These are phyloP conservation scores for Pipistrellus nathusii DNA, from an alignment of 2,797 vertebrate genomes.

Conservation along the genomic window DNA sequence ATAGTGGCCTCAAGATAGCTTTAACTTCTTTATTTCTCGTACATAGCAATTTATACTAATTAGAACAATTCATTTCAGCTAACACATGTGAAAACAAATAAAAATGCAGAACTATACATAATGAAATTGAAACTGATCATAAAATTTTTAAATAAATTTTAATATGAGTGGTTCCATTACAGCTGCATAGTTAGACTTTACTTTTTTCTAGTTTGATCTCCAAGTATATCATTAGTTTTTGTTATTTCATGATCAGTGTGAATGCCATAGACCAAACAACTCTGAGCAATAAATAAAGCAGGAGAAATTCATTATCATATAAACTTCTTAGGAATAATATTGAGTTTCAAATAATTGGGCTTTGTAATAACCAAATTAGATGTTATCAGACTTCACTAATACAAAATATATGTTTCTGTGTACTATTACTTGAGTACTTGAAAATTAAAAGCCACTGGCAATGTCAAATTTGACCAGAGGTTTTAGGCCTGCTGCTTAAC, in stretches of 20 bases:
- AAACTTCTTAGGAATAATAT: constrained; percentile 52
- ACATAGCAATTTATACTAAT: constrained; percentile 76
- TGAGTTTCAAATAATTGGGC: constrained; percentile 48
- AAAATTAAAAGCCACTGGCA: constrained; percentile 18
- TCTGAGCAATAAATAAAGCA: constrained; percentile 64
- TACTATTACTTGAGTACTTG: constrained; percentile 37
- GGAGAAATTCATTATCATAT: constrained; percentile 45
- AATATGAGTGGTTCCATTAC: constrained; percentile 45
- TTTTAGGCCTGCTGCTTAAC: constrained; percentile 41
- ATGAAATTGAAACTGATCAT: constrained; percentile 74
- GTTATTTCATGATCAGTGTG: constrained; percentile 33
- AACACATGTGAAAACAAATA: constrained; percentile 77
- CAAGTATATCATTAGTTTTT: constrained; percentile 42
- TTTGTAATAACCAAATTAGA: constrained; percentile 39
- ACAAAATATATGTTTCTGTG: neutral
- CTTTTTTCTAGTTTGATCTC: constrained; percentile 26
- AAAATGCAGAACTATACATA: constrained; percentile 72
- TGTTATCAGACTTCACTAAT: constrained; percentile 34
- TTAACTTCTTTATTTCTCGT: constrained; percentile 76
- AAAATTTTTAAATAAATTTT: constrained; percentile 77
- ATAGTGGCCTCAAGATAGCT: constrained; percentile 75
- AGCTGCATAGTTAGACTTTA: constrained; percentile 57
- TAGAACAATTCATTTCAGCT: constrained; percentile 74
- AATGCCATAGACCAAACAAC: constrained; percentile 34
- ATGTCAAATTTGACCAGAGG: constrained; percentile 36